Evolutionary conservation across 2,797 vertebrate genomes (phyloP), one percentile per base, ranked within the genome.

Genomic region (Malacoctenus gilli): DNA sequence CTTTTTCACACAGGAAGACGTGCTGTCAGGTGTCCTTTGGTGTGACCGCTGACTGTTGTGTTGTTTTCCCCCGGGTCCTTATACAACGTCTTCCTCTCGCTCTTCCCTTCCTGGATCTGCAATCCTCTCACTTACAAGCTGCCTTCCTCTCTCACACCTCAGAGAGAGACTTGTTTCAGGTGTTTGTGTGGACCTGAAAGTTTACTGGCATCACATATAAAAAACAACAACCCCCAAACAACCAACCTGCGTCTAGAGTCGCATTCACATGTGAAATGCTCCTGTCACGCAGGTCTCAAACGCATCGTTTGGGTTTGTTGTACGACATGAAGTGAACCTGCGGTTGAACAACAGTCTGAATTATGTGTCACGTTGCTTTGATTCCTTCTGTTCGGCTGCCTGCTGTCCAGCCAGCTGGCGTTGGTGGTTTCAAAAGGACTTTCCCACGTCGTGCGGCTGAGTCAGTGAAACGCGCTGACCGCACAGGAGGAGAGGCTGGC

Each of bases 291-390:
- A n/a, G n/a, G n/a, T 65, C 38, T 48, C 1, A 37, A 18, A 62
- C 25, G 32, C 40, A n/a, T 25, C 38, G 30, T 47, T 73, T 20
- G 38, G 55, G 42, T 18, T 39, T 49, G 40, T 74, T 69, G 31
- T 48, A 16, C 62, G 64, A 63, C 46, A 7, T 21, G 2, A 60
- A 34, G 19, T 11, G 15, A 15, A 53, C 53, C 16, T 49, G 42
- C 58, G 8, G 6, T 31, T 51, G 13, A 54, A 46, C 13, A 63
- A 52, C 42, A 49, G 18, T 46, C 18, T 62, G 73, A 75, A 53
- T 77, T 47, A 59, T 67, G 55, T 67, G 74, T 59, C 59, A 47
- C 55, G 1, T 34, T 62, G 76, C 11, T 52, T 66, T 22, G 47
- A 41, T 68, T 81, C 36, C 41, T 48, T 39, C 16, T 58, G 40